phyloP scores from a whole-genome alignment of 2,797 vertebrate species.

The Allochrocebus solatus region DNA sequence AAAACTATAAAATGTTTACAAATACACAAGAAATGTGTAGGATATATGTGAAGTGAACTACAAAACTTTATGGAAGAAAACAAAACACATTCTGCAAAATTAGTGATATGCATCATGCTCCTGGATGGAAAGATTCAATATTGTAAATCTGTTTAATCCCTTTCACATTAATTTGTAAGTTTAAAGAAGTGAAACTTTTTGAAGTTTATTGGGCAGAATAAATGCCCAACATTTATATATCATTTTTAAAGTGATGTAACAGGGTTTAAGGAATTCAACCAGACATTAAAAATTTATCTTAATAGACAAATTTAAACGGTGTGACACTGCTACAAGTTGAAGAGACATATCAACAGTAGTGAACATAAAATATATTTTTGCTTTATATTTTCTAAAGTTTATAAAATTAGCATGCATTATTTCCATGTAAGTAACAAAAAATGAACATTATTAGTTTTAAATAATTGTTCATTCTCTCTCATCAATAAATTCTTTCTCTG shows the following conservation, averaged over 20 bases:
- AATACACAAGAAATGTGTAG: background rate
- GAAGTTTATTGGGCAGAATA: background rate
- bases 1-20: background rate
- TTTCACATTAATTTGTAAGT: background rate
- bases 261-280: background rate
- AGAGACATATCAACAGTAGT: background rate
- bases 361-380: background rate
- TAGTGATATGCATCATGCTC: background rate
- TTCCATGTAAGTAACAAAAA: background rate
- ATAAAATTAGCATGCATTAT: background rate
- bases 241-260: background rate
- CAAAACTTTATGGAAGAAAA: background rate
- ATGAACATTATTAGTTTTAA: background rate
- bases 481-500: background rate
- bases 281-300: background rate
- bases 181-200: background rate
- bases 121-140: background rate
- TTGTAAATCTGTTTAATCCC: background rate
- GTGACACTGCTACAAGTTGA: background rate
- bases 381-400: background rate
- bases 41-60: background rate
- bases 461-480: background rate
- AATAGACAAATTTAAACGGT: background rate
- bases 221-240: background rate
- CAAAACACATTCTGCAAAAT: background rate